These are phyloP conservation scores for Silurus glanis DNA, from an alignment of 2,113 vertebrate species.

Conservation along the genomic window DNA sequence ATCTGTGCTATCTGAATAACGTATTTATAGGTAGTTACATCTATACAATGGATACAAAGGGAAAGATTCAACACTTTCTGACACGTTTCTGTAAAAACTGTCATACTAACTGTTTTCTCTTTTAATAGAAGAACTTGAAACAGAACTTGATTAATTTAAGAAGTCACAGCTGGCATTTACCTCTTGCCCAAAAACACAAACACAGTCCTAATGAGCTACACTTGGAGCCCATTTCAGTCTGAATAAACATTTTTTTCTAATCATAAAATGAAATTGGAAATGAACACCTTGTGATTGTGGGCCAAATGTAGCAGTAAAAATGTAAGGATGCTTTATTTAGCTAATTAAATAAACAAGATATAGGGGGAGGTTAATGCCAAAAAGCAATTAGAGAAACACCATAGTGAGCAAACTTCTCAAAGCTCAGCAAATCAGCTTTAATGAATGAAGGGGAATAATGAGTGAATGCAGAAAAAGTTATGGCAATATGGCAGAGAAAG, in stretches of 20 bases:
- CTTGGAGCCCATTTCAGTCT: conserved; percentile 47
- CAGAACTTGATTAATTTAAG: conserved; percentile 55
- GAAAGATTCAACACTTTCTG: not conserved
- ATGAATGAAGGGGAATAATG: conserved; percentile 28
- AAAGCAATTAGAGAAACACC: conserved; percentile 52
- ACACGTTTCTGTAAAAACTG: not conserved
- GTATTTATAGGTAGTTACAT: not conserved
- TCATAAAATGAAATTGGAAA: conserved; percentile 53
- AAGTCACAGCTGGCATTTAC: conserved; percentile 64
- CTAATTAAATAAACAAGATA: conserved; percentile 57
- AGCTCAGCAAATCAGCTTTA: conserved; percentile 42
- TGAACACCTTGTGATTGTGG: conserved; percentile 49
- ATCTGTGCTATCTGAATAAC: not conserved
- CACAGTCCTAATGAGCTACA: conserved; percentile 44
- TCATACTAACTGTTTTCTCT: not conserved
- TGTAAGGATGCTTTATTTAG: conserved; percentile 48
- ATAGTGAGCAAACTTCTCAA: conserved; percentile 43
- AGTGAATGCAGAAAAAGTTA: conserved; percentile 19
- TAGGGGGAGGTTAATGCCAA: conserved; percentile 47
- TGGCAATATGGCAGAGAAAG: conserved; percentile 7
- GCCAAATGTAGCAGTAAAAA: conserved; percentile 49
- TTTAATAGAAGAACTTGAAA: conserved; percentile 22
- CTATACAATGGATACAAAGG: not conserved
- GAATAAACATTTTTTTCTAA: conserved; percentile 45
- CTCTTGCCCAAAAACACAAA: conserved; percentile 1